Evolutionary conservation across 1,140 invertebrate species (phyloP).

Genomic region (Argopecten irradians): DNA sequence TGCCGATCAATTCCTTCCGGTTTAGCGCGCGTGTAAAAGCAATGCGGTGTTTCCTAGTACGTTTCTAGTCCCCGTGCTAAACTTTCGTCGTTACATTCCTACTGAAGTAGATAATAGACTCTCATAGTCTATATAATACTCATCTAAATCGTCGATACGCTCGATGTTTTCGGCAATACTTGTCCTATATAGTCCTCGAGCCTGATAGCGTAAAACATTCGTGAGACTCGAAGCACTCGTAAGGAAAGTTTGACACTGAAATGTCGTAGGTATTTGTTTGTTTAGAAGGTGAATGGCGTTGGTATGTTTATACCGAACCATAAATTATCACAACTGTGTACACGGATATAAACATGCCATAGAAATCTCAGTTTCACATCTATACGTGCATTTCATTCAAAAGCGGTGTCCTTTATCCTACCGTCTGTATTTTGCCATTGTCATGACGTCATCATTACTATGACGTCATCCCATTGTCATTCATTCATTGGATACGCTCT

Average conservation of each 20-base stretch:
- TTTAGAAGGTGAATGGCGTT: slow-evolving; percentile 16
- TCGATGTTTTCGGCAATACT: background rate
- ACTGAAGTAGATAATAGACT: background rate
- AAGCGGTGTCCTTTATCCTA: background rate
- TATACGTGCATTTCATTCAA: background rate
- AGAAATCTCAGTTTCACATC: background rate
- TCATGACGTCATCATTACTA: background rate
- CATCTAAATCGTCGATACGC: background rate
- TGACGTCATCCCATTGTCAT: background rate
- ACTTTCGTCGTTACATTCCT: background rate
- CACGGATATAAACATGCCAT: background rate
- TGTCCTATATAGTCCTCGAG: background rate
- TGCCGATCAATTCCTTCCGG: background rate
- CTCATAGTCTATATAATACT: background rate
- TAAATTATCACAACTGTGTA: slow-evolving; percentile 4
- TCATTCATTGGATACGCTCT: background rate
- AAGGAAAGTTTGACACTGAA: background rate
- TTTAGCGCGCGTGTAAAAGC: slow-evolving; percentile 6
- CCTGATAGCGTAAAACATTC: background rate
- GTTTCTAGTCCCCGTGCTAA: background rate
- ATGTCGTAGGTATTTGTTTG: background rate
- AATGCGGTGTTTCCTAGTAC: background rate
- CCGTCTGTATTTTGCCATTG: background rate
- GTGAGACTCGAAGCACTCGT: background rate
- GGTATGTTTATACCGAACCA: background rate